Percentiles rank a stretch among this genome's conserved stretches.
Conservation (phyloP, 2,797 vertebrate genomes). For the Melanotaenia nigrans region DNA sequence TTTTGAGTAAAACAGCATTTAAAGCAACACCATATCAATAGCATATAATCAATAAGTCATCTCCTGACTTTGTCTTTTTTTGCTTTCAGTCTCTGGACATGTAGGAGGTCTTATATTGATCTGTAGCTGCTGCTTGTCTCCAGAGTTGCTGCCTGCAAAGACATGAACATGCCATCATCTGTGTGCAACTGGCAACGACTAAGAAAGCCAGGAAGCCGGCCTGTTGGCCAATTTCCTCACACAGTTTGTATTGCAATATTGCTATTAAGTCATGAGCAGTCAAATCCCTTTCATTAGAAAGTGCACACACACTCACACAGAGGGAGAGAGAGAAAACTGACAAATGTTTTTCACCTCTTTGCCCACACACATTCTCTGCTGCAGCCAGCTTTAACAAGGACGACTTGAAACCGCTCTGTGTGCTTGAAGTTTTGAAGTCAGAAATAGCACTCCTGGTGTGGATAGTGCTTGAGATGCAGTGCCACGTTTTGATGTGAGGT, state of each 20-base stretch:
- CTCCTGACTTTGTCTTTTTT: conserved; percentile 23
- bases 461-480: neutral
- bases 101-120: conserved; percentile 46
- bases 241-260: conserved; percentile 70
- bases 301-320: conserved; percentile 12
- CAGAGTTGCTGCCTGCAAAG: conserved; percentile 40
- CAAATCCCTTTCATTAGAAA: conserved; percentile 30
- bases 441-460: conserved; percentile 12
- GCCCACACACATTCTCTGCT: conserved; percentile 45
- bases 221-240: conserved; percentile 73
- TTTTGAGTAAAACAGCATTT: neutral
- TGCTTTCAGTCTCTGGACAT: conserved; percentile 8
- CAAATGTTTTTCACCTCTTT: conserved; percentile 49
- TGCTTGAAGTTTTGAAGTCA: conserved; percentile 33
- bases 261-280: conserved; percentile 61
- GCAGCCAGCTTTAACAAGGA: conserved; percentile 27
- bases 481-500: conserved; percentile 28
- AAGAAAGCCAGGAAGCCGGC: conserved; percentile 59
- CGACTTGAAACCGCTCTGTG: conserved; percentile 22
- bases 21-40: conserved; percentile 1
- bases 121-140: conserved; percentile 40
- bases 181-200: conserved; percentile 22
- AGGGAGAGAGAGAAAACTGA: neutral
- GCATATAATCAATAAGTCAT: conserved; percentile 45
- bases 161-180: conserved; percentile 46